phyloP scores from a whole-genome alignment of 2,888 invertebrate species.

The Mechanitis messenoides region DNA sequence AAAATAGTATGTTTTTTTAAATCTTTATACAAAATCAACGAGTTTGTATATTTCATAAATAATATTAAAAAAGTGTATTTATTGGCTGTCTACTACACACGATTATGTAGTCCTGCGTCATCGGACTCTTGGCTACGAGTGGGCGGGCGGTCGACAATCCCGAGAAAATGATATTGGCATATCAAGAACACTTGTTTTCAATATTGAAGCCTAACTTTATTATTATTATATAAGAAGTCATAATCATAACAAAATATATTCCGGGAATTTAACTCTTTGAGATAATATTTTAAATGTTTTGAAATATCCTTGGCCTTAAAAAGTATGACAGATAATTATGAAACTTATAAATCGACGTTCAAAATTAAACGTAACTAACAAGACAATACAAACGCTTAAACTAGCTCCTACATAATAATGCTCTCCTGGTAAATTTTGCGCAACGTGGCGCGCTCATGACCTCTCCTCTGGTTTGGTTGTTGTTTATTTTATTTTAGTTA shows the following conservation, averaged over 20 bases:
- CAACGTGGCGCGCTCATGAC: conserved; percentile 43
- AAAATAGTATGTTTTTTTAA: not conserved
- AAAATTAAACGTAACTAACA: no score
- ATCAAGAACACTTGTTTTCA: conserved; percentile 7
- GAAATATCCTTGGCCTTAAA: no score
- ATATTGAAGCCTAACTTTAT: no score
- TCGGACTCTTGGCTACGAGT: conserved; percentile 9
- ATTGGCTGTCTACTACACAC: conserved; percentile 17
- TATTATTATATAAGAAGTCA: no score
- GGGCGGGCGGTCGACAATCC: conserved; percentile 9
- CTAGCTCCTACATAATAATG: conserved; percentile 37
- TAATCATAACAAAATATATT: no score
- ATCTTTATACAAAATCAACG: not conserved
- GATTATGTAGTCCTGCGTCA: conserved; percentile 17
- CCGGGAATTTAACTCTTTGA: no score
- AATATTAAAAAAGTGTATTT: not conserved
- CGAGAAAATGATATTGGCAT: conserved; percentile 22
- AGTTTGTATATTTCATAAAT: not conserved
- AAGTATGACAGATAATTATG: no score
- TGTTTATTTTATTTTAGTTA: no score
- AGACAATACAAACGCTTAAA: no score
- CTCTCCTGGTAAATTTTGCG: conserved; percentile 55
- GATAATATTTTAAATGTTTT: no score
- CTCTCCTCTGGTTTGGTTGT: conserved; percentile 11
- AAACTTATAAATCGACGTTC: no score